Evolutionary conservation across 2,113 vertebrate genomes (phyloP).

Genomic region (Oncorhynchus masou): DNA sequence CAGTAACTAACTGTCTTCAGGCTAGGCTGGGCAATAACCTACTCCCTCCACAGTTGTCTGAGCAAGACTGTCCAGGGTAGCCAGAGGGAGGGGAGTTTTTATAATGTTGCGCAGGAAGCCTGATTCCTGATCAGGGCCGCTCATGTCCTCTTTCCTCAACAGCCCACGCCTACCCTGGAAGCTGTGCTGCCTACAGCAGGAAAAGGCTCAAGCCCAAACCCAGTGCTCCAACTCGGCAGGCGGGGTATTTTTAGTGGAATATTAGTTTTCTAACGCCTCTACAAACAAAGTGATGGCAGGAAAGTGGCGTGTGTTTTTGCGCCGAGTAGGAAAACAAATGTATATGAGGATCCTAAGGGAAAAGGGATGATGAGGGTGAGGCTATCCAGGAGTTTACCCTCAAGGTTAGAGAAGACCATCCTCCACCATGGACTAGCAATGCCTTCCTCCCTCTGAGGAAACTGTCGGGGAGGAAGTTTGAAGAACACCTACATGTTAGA

Average conservation of each 20-base stretch:
- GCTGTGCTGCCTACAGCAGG: conserved; percentile 51
- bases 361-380: conserved; percentile 4
- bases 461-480: conserved; percentile 48
- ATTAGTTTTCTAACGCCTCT: conserved; percentile 71
- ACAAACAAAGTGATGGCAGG: conserved; percentile 65
- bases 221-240: conserved; percentile 9
- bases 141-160: conserved; percentile 74
- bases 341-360: conserved; percentile 53
- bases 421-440: conserved; percentile 45
- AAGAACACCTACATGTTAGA: conserved; percentile 40
- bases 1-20: conserved; percentile 17
- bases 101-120: conserved; percentile 75
- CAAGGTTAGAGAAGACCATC: conserved; percentile 25
- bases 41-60: conserved; percentile 41
- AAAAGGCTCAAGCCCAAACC: conserved; percentile 55
- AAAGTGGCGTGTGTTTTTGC: conserved; percentile 65
- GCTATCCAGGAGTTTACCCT: conserved; percentile 51
- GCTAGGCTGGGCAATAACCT: conserved; percentile 24
- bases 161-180: conserved; percentile 72
- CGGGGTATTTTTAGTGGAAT: conserved; percentile 75
- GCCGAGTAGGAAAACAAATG: conserved; percentile 55
- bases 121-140: conserved; percentile 52
- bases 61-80: conserved; percentile 44
- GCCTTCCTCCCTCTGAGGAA: conserved; percentile 61
- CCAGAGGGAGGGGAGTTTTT: conserved; percentile 60